A percentile compares a stretch with the other conserved stretches of the same genome.
These are phyloP conservation scores for Eubasilissa regina DNA, from an alignment of 1,140 invertebrate genomes.

Conservation along the genomic window DNA sequence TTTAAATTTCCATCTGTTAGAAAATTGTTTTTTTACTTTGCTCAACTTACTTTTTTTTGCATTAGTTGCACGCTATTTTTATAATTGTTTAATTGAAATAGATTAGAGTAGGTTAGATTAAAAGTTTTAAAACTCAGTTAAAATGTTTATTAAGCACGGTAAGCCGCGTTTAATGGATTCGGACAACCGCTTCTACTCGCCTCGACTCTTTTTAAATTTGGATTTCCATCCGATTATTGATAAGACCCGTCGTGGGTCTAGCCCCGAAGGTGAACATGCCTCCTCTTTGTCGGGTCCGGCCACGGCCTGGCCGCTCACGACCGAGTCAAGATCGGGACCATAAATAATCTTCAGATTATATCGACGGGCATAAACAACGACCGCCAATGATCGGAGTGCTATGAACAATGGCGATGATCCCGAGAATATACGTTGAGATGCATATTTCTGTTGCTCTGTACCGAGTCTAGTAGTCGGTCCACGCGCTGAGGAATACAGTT, in stretches of 20 bases:
- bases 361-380: slow-evolving; percentile 33
- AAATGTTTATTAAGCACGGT: too few relatives aligned
- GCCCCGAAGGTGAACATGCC: slow-evolving; percentile 24
- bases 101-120: too few relatives aligned
- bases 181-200: neutral
- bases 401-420: slow-evolving; percentile 14
- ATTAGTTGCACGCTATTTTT: too few relatives aligned
- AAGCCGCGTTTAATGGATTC: neutral
- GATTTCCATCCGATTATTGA: slow-evolving; percentile 33
- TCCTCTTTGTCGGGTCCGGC: slow-evolving; percentile 12
- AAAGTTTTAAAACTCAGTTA: too few relatives aligned
- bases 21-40: too few relatives aligned
- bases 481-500: too few relatives aligned
- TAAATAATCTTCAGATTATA: slow-evolving; percentile 36
- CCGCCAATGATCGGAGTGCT: slow-evolving; percentile 12
- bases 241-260: slow-evolving; percentile 16
- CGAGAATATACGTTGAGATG: neutral
- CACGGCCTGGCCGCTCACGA: slow-evolving; percentile 14
- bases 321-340: slow-evolving; percentile 24
- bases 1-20: too few relatives aligned
- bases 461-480: neutral
- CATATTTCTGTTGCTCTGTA: slow-evolving; percentile 9
- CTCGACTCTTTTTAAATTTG: neutral
- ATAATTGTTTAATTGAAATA: too few relatives aligned
- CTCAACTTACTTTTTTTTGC: too few relatives aligned